Base-by-base conservation (phyloP, 1,140 invertebrate genomes). In the Tribolium madens region DNA sequence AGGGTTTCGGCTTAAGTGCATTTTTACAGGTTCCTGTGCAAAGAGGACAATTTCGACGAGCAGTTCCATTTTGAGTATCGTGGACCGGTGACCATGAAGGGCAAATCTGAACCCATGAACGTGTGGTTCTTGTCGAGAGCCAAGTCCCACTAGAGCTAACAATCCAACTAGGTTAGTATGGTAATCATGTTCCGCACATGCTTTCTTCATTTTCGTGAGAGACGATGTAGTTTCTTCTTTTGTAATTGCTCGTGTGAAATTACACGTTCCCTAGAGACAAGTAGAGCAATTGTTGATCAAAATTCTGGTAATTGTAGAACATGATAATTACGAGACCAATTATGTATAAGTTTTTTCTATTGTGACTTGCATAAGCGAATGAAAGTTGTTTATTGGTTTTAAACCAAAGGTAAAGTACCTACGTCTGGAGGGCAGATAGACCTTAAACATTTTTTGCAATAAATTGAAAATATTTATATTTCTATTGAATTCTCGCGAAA, bases 51-150 rank as follows among this genome's bases (percentile, higher is more conserved):
- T 86, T 90, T 89, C 80, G 95, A 98, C 84, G 92, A 93, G 1
- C 91, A 93, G 77, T 98, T 98, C 85, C 87, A 94, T 73, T 91
- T 98, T 81, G 93, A 94, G 15, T 94, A 95, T 83, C 91, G 97
- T 76, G 97, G 97, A 3, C 93, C 94, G 36, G 92, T 98, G 1
- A 85, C 86, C n/a, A 98, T 97, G 90, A 98, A 98, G 87, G 97
- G 97, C 26, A 97, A 96, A 87, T 93, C 94, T 0, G 94, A 96
- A 78, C 96, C 97, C 1, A 98, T 98, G 96, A 92, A 97, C 82
- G 95, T 96, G 9, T 98, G 96, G 93, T 96, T 97, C 87, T 87
- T 98, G 57, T 92, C 92, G 15, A 87, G 93, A 81, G 21, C 57
- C 21, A 64, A 64, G 12, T 26, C 57, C 57, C 68, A 26, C 21